Percentiles rank a stretch among this genome's conserved stretches.
These are phyloP conservation scores for Yponomeuta malinellus DNA, from an alignment of 2,888 invertebrate species.

Conservation along the genomic window DNA sequence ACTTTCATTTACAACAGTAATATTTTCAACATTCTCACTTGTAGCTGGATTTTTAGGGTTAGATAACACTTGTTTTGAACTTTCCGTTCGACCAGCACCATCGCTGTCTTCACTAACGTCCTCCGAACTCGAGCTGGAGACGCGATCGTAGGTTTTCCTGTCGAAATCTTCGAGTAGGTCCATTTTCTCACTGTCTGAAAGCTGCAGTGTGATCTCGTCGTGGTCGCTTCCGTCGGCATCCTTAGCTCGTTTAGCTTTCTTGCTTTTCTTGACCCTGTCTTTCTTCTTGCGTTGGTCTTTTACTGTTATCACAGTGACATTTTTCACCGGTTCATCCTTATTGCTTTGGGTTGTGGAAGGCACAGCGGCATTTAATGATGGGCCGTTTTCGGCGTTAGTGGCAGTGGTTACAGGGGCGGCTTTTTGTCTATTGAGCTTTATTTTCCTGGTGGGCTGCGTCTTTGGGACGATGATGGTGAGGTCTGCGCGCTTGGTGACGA, in stretches of 20 bases:
- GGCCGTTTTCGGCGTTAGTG: background rate
- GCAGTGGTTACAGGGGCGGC: background rate
- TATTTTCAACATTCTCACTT: too few relatives aligned
- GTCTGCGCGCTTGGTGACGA: conserved; percentile 30
- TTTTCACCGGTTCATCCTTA: background rate
- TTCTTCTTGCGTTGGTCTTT: background rate
- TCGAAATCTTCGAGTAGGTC: conserved; percentile 64
- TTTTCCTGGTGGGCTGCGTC: conserved; percentile 45
- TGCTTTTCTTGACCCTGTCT: background rate
- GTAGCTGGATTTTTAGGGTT: too few relatives aligned
- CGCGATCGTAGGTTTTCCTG: conserved; percentile 46
- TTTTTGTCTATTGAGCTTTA: conserved; percentile 58
- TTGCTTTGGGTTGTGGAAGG: background rate
- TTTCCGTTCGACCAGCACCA: background rate
- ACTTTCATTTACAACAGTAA: too few relatives aligned
- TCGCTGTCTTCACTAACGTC: background rate
- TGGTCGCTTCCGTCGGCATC: conserved; percentile 18
- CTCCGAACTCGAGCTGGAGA: conserved; percentile 35
- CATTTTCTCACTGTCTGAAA: conserved; percentile 69
- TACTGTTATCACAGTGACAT: too few relatives aligned
- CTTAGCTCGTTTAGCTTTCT: background rate
- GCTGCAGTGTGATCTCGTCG: conserved; percentile 57
- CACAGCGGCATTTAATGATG: background rate
- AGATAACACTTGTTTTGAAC: background rate
- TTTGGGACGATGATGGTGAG: conserved; percentile 57